phyloP scores from a whole-genome alignment of 2,888 invertebrate species.

The Drosophila austrosaltans region DNA sequence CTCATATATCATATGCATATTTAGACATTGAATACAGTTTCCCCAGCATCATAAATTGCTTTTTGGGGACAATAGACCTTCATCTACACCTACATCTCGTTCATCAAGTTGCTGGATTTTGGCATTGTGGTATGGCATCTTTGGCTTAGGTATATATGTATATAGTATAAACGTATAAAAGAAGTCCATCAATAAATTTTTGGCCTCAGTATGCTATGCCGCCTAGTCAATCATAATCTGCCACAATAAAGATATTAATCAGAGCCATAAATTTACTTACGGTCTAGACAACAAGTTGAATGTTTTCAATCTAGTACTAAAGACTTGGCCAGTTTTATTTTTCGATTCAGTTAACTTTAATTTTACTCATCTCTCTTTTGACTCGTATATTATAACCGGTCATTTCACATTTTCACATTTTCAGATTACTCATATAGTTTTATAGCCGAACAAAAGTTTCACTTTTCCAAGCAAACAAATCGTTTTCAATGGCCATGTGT shows the following conservation, averaged over 20 bases:
- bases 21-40: constrained; percentile 35
- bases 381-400: constrained; percentile 39
- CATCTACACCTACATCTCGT: constrained; percentile 22
- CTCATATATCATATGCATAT: constrained; percentile 42
- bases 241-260: constrained; percentile 52
- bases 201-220: constrained; percentile 36
- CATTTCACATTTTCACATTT: constrained; percentile 45
- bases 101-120: constrained; percentile 27
- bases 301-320: constrained; percentile 29
- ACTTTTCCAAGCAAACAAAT: constrained; percentile 41
- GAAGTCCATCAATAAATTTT: constrained; percentile 41
- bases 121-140: constrained; percentile 22
- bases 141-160: constrained; percentile 3
- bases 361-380: neutral
- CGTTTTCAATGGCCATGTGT: constrained; percentile 29
- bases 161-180: neutral
- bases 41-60: constrained; percentile 14
- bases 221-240: constrained; percentile 63
- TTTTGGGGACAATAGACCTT: constrained; percentile 16
- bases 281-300: constrained; percentile 45
- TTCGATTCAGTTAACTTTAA: constrained; percentile 10
- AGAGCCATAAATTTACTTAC: constrained; percentile 46
- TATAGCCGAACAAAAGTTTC: constrained; percentile 43
- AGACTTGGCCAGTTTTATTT: constrained; percentile 21
- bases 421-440: constrained; percentile 46